Conservation (phyloP, 1,140 invertebrate species). For the Paraescarpia echinospica region DNA sequence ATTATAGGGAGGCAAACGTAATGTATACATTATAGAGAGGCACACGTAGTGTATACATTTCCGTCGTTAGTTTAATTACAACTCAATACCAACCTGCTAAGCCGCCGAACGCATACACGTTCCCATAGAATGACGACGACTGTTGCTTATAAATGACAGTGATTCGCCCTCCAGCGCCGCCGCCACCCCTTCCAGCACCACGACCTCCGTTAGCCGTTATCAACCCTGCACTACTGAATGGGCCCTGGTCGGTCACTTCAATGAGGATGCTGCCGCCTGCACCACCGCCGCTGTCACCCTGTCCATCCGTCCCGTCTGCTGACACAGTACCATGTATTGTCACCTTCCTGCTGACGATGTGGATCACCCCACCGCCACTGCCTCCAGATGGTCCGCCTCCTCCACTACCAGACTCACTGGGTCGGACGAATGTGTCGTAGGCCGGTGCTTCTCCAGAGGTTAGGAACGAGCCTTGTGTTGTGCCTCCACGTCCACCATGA, state of each 20-base stretch:
- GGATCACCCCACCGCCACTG: constrained; percentile 23
- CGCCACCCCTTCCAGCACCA: constrained; percentile 21
- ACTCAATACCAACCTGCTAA: constrained; percentile 18
- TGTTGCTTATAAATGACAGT: neutral
- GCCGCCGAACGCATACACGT: constrained; percentile 16
- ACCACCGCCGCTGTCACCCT: constrained; percentile 25
- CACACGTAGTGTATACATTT: no score
- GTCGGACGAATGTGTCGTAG: constrained; percentile 9
- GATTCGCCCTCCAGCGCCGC: constrained; percentile 17
- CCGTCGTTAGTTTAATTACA: neutral
- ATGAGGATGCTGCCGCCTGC: constrained; percentile 23
- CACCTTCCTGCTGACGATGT: constrained; percentile 10
- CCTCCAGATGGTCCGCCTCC: constrained; percentile 23
- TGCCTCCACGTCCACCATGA: constrained; percentile 25
- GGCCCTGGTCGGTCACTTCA: neutral
- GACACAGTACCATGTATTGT: constrained; percentile 15
- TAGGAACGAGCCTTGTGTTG: constrained; percentile 8
- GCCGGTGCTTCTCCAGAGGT: constrained; percentile 2
- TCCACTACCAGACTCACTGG: constrained; percentile 15
- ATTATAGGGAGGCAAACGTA: no score
- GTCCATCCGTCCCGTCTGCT: constrained; percentile 22
- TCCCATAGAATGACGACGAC: constrained; percentile 7
- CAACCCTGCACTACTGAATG: neutral
- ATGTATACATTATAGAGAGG: no score
- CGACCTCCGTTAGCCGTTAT: constrained; percentile 9